phyloP scores from a whole-genome alignment of 2,797 vertebrate species.

The Gorsachius magnificus region DNA sequence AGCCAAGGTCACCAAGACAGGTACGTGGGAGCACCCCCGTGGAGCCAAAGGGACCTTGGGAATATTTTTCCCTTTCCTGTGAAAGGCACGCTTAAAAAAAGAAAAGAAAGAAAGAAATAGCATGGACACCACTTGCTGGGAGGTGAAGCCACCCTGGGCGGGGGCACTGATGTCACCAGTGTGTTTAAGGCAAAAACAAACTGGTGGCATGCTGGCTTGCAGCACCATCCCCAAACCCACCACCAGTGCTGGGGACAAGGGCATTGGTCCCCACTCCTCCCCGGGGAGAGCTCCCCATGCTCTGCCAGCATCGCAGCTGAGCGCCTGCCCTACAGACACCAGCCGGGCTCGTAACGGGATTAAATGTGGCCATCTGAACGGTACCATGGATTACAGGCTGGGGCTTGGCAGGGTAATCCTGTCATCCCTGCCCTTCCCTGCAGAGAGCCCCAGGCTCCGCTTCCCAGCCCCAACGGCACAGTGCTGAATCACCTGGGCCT shows the following conservation, averaged over 20 bases:
- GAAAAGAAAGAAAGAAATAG: not conserved
- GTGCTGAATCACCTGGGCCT: not conserved
- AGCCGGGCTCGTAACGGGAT: not conserved
- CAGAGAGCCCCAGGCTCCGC: not conserved
- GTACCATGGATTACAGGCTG: slow-evolving; percentile 14
- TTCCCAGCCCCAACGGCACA: not conserved
- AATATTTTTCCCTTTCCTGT: not conserved
- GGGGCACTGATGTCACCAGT: rapidly evolving
- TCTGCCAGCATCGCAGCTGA: rapidly evolving
- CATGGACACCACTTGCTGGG: not conserved
- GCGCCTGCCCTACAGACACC: not conserved
- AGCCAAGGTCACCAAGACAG: not conserved
- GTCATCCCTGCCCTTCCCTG: slow-evolving; percentile 44
- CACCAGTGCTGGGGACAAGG: not conserved
- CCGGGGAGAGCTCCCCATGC: not conserved
- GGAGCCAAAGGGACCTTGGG: slow-evolving; percentile 11
- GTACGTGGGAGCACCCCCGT: rapidly evolving
- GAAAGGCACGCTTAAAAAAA: not conserved
- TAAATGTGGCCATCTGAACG: not conserved
- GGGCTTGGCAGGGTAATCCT: slow-evolving; percentile 37
- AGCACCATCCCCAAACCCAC: not conserved
- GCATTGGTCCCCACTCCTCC: not conserved
- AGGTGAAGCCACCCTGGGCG: not conserved
- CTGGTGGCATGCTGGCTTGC: rapidly evolving
- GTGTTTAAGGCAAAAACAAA: not conserved